Evolutionary conservation across 2,888 invertebrate species (phyloP), one percentile per base, ranked within the genome.

Genomic region (Steinernema hermaphroditum): DNA sequence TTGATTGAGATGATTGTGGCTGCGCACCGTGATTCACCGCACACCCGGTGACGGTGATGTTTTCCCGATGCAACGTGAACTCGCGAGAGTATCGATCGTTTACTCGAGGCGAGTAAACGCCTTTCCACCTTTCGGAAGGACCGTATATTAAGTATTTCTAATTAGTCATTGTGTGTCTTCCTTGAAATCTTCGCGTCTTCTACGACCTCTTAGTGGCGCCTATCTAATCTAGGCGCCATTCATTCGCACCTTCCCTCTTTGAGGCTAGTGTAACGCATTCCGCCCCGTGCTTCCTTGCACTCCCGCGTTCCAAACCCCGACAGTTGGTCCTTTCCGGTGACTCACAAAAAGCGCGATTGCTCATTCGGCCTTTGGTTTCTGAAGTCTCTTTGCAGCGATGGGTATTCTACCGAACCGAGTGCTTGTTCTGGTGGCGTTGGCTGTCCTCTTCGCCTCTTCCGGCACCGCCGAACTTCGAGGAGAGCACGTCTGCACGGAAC

Each of bases 401-500:
- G 62, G 62, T 29, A 32, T 62, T 62, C 62, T 62, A 62, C 62
- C 62, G 62, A 24, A 62, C 2, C 62, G 62, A 14, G 6, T 9
- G 19, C 2, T 29, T 9, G 16, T 32, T 1, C 16, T 62, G 16
- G 29, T n/a, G 62, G 16, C 29, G 9, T 62, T 62, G 16, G 62
- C 62, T 9, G 62, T n/a, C 4, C 16, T 34, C 32, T 14, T 24
- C n/a, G 34, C 34, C 32, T 1, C 37, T 37, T 37, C 32, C 29
- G 32, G 6, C 16, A 32, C 32, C 29, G 50, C 69, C 41, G 74
- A 75, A n/a, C 70, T 74, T 12, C 54, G 22, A 32, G 77, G 77
- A 9, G 77, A 74, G 43, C 74, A 77, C 41, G 76, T 77, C 2
- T 77, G 77, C 69, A 74, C 74, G 6, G 71, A 68, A 22, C 69